These are phyloP conservation scores for Leptinotarsa tumamoca DNA, from an alignment of 2,888 invertebrate genomes.

Conservation along the genomic window DNA sequence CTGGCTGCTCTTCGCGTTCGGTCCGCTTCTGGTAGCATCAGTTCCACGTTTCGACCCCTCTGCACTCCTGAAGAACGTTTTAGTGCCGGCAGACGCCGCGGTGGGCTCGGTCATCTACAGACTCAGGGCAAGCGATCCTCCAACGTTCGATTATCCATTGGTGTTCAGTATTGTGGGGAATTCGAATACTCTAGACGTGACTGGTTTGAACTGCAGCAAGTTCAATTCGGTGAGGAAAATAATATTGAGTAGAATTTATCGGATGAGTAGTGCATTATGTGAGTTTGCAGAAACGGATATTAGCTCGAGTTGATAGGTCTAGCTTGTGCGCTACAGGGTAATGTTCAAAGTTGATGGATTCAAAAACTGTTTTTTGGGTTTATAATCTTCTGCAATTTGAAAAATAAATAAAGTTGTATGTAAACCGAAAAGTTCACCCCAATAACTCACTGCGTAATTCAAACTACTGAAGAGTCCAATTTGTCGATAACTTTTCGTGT, in stretches of 20 bases:
- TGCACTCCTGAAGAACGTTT: slow-evolving; percentile 83
- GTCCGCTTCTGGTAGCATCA: slow-evolving; percentile 63
- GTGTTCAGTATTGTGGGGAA: slow-evolving; percentile 83
- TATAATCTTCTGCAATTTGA: too few species aligned
- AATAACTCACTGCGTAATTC: too few species aligned
- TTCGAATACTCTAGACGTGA: slow-evolving; percentile 78
- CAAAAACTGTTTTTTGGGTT: too few species aligned
- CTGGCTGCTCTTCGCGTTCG: slow-evolving; percentile 55
- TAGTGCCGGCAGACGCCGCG: slow-evolving; percentile 86
- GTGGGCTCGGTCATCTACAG: slow-evolving; percentile 86
- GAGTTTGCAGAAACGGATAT: too few species aligned
- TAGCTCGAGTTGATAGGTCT: too few species aligned
- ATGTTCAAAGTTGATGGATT: too few species aligned
- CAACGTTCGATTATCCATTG: slow-evolving; percentile 84
- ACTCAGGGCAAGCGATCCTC: slow-evolving; percentile 87
- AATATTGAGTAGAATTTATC: not conserved
- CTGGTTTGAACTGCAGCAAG: slow-evolving; percentile 85
- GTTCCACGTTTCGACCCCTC: slow-evolving; percentile 88
- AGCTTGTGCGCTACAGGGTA: too few species aligned
- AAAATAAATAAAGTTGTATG: too few species aligned
- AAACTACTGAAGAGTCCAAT: too few species aligned
- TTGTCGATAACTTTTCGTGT: too few species aligned
- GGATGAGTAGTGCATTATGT: not conserved
- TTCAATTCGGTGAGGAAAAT: slow-evolving; percentile 76
- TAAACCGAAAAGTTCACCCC: too few species aligned